phyloP scores from a whole-genome alignment of 1,140 invertebrate genomes.

The Brachionus manjavacas region DNA sequence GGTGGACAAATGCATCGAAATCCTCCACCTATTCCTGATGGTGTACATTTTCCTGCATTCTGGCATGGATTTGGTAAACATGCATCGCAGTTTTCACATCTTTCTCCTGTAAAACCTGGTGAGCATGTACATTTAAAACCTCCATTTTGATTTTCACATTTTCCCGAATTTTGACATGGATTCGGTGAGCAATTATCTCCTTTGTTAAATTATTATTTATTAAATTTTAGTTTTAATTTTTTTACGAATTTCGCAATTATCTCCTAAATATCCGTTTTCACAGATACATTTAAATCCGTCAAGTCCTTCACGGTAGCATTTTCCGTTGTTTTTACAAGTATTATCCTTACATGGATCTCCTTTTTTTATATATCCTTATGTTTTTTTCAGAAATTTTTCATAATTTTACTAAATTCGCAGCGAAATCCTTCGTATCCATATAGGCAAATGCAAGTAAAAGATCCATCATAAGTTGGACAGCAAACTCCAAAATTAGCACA shows the following conservation, averaged over 20 bases:
- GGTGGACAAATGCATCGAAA: conserved; percentile 50
- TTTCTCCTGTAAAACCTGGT: conserved; percentile 33
- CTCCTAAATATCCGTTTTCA: conserved; percentile 42
- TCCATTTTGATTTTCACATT: not conserved
- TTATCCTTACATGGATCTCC: not conserved
- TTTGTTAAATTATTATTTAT: not conserved
- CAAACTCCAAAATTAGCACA: not conserved
- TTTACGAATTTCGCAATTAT: conserved; percentile 31
- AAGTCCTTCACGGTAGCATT: not conserved
- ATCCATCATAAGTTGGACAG: not conserved
- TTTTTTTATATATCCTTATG: not conserved
- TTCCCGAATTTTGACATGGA: conserved; percentile 14
- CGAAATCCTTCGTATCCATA: conserved; percentile 3
- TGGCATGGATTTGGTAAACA: conserved; percentile 47
- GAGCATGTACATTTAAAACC: conserved; percentile 7
- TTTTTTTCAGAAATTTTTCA: not conserved
- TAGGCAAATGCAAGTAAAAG: not conserved
- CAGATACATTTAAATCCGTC: conserved; percentile 44
- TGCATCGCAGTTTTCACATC: conserved; percentile 20
- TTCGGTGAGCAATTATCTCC: conserved; percentile 44
- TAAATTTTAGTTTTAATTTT: not conserved
- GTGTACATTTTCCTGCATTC: conserved; percentile 49
- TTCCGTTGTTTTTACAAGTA: conserved; percentile 11
- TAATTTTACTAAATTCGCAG: conserved; percentile 24
- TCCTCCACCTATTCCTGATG: conserved; percentile 44